A percentile compares a stretch with the other conserved stretches of the same genome.
Evolutionary conservation across 35 echinoderm and acorn worm genomes (phyloP).

Genomic region (Amphiura filiformis): DNA sequence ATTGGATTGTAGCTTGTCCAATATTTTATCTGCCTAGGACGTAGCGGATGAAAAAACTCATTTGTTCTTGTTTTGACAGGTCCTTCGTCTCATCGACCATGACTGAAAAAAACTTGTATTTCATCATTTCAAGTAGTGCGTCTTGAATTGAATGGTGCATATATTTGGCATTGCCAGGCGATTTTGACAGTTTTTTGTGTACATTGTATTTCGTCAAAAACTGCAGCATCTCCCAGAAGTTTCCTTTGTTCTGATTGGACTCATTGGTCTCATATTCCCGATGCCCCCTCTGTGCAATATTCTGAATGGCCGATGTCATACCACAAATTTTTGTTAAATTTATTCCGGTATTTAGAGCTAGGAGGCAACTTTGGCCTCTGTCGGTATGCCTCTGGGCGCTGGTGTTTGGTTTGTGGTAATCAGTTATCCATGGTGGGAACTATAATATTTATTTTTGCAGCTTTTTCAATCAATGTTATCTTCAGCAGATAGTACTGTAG

Average conservation of each 20-base stretch:
- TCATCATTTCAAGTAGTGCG: conserved; percentile 44
- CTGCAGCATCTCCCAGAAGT: conserved; percentile 35
- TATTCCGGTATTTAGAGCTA: too few species aligned
- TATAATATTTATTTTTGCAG: too few species aligned
- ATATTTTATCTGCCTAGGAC: background rate
- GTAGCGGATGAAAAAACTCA: conserved; percentile 46
- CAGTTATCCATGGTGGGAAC: too few species aligned
- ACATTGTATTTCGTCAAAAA: conserved; percentile 32
- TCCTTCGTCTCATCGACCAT: conserved; percentile 61
- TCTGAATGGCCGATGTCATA: conserved; percentile 54
- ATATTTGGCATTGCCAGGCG: conserved; percentile 51
- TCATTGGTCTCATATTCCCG: conserved; percentile 12
- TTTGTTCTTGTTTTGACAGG: conserved; percentile 59
- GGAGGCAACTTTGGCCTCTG: too few species aligned
- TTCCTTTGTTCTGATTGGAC: conserved; percentile 26
- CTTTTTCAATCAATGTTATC: too few species aligned
- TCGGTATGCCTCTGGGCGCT: too few species aligned
- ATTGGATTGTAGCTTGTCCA: background rate
- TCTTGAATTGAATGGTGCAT: conserved; percentile 57
- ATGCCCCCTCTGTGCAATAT: conserved; percentile 54
- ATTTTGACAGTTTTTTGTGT: conserved; percentile 34
- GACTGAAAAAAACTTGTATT: conserved; percentile 31
- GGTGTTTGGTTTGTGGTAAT: too few species aligned
- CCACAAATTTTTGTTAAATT: too few species aligned
- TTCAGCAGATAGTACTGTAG: too few species aligned